These are phyloP conservation scores for Eutolmus rufibarbis DNA, from an alignment of 2,888 invertebrate genomes.

Conservation along the genomic window DNA sequence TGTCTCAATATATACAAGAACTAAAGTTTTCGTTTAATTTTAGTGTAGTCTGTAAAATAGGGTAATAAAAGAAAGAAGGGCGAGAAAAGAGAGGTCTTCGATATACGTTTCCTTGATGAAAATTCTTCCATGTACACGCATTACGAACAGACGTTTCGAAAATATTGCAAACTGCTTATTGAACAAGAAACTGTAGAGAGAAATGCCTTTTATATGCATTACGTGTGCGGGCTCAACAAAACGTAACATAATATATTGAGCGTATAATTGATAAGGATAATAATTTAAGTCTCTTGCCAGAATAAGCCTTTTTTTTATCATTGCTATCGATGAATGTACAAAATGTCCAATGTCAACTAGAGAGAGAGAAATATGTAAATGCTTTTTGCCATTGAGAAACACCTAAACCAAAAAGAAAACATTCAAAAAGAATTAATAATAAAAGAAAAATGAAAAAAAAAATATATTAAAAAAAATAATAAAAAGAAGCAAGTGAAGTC, in stretches of 20 bases:
- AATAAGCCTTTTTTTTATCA: not conserved
- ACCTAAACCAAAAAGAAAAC: conserved; percentile 9
- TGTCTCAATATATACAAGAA: not conserved
- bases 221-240: not conserved
- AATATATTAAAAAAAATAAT: not conserved
- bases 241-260: not conserved
- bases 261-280: not conserved
- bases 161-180: not conserved
- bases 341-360: not conserved
- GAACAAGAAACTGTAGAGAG: not conserved
- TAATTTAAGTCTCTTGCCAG: not conserved
- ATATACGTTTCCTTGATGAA: not conserved
- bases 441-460: not conserved
- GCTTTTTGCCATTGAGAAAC: not conserved
- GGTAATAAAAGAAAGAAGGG: not conserved
- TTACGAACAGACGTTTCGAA: not conserved
- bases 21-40: not conserved
- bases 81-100: not conserved
- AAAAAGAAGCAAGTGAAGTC: not conserved
- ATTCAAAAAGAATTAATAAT: not conserved
- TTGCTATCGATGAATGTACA: not conserved
- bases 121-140: not conserved
- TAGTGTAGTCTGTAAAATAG: not conserved
- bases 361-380: not conserved
- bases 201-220: not conserved